Base-by-base conservation (phyloP, 2,797 vertebrate species). In the Rousettus madagascariensis region DNA sequence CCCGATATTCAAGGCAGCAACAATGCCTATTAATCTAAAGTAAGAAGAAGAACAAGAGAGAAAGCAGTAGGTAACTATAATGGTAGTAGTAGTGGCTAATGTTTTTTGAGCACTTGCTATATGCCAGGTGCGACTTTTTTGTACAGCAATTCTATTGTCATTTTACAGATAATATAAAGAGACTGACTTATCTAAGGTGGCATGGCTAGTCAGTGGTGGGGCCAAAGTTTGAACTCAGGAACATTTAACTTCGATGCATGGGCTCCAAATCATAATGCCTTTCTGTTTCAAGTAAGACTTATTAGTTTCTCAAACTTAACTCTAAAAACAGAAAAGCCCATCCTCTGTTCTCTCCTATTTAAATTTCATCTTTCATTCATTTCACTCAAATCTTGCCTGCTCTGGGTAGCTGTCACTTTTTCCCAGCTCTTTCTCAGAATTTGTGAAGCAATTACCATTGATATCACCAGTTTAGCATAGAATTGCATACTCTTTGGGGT, bases 371-470 rank as follows among this genome's bases (percentile, higher is more conserved):
- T 90, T 90, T 43, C 7, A 33, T 74, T 92, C 78, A 92, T 49
- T 24, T 13, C 41, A 41, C 28, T 95, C 41, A 79, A 83, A 3
- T 83, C 28, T 90, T 87, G 53, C 19, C 28, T 93, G 20, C 46
- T 69, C 22, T 78, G 86, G 46, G 57, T 26, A 8, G 0, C 55
- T 63, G 38, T 69, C 38, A 28, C 84, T 59, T 79, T 24, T 28
- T 75, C 13, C 69, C 33, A 55, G 12, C n/a, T 77, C 66, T 71
- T 87, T 88, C 33, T 94, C 78, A 86, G 71, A 97, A 79, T 93
- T 85, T 24, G 41, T 83, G 43, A 88, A 90, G 36, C 85, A 96
- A 8, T 87, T 57, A 68, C n/a, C 55, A 69, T 63, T 49, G 75
- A 13, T 49, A 84, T 66, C 75, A 72, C 33, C 86, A 38, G 74